phyloP scores from a whole-genome alignment of 2,888 invertebrate genomes.

The Galerucella calmariensis region DNA sequence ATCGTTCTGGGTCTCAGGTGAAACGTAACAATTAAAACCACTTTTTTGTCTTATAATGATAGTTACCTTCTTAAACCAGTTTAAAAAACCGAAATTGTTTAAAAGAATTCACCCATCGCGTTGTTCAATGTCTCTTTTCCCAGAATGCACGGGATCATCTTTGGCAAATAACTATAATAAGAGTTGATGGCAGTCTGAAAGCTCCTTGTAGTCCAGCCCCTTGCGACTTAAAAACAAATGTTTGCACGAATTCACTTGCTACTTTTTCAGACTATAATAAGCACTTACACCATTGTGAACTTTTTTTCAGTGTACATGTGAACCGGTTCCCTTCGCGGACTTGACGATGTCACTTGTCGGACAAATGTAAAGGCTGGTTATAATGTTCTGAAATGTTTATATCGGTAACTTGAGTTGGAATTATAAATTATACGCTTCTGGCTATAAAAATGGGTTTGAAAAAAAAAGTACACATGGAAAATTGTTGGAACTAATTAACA shows the following conservation, averaged over 20 bases:
- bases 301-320: conserved; percentile 22
- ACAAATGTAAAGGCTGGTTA: conserved; percentile 20
- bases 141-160: conserved; percentile 7
- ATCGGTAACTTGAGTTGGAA: conserved; percentile 1
- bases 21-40: conserved; percentile 1
- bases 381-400: conserved; percentile 16
- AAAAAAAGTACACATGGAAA: background rate
- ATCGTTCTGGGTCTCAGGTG: background rate
- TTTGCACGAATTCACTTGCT: conserved; percentile 16
- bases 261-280: conserved; percentile 17
- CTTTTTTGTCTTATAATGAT: background rate
- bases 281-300: conserved; percentile 16
- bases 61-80: background rate
- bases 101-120: conserved; percentile 5
- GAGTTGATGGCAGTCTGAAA: conserved; percentile 15
- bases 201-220: conserved; percentile 11
- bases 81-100: conserved; percentile 2
- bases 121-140: conserved; percentile 9
- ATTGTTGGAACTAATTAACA: too few relatives aligned
- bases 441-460: background rate
- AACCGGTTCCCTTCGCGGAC: conserved; percentile 21
- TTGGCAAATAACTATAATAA: conserved; percentile 6
- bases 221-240: conserved; percentile 9
- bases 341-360: conserved; percentile 27
- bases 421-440: background rate